These are phyloP conservation scores for Akabosia matsudoensis DNA, from an alignment of 1,140 invertebrate species.

Conservation along the genomic window DNA sequence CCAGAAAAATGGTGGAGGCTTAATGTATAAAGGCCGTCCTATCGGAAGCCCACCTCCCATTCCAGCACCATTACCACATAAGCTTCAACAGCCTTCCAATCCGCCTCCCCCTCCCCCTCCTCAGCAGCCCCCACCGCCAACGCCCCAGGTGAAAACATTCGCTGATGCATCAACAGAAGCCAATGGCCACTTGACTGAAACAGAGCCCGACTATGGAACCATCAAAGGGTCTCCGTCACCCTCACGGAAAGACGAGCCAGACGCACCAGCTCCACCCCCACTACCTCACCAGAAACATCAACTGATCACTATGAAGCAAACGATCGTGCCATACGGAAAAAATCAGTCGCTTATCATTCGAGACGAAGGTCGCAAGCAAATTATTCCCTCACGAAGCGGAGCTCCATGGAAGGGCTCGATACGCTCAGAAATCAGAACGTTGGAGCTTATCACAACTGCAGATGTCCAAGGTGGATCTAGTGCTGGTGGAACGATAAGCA, in stretches of 20 bases:
- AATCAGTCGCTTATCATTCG: background rate
- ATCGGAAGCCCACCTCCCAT: conserved; percentile 15
- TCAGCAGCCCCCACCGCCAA: conserved; percentile 34
- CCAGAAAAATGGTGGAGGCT: background rate
- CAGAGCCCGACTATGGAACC: conserved; percentile 12
- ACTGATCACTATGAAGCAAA: conserved; percentile 4
- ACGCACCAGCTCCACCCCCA: background rate
- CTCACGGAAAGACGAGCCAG: background rate
- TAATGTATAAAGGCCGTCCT: background rate
- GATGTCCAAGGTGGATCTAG: conserved; percentile 63
- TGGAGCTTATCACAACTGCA: conserved; percentile 64
- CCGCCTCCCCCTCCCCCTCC: conserved; percentile 50
- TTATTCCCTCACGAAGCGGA: background rate
- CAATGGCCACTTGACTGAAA: background rate
- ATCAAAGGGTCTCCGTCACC: conserved; percentile 8
- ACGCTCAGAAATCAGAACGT: conserved; percentile 40
- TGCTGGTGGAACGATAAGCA: conserved; percentile 46
- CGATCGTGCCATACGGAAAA: conserved; percentile 2
- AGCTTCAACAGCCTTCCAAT: conserved; percentile 49
- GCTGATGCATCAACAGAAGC: background rate
- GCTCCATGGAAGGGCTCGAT: conserved; percentile 37
- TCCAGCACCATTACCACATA: background rate
- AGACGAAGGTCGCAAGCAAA: background rate
- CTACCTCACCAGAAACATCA: background rate
- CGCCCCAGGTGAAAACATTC: background rate